A percentile compares a stretch with the other conserved stretches of the same genome.
Conservation (phyloP, 2,797 vertebrate genomes). For the Oreonectes daqikongensis region DNA sequence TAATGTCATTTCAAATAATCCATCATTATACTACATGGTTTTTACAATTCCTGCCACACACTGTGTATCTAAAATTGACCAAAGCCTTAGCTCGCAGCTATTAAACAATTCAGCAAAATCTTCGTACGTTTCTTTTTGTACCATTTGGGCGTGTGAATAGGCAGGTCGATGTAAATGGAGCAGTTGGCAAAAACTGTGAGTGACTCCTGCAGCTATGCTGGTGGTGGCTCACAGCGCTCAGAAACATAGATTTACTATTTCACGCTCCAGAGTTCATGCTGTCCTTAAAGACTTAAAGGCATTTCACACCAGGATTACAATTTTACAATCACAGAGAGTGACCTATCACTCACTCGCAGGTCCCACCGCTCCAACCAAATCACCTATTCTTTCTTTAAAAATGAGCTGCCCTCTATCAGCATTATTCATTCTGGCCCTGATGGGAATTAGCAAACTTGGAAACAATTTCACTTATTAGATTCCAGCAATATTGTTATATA, state of each 20-base stretch:
- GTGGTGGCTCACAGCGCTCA: slow-evolving; percentile 75
- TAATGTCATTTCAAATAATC: slow-evolving; percentile 5
- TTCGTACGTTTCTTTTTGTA: slow-evolving; percentile 21
- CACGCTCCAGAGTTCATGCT: slow-evolving; percentile 79
- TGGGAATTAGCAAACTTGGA: slow-evolving; percentile 47
- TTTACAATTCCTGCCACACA: neutral
- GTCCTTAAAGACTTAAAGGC: slow-evolving; percentile 78
- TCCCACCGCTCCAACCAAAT: slow-evolving; percentile 58
- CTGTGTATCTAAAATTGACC: neutral
- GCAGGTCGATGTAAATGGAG: slow-evolving; percentile 74
- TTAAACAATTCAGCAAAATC: slow-evolving; percentile 19
- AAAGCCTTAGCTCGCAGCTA: slow-evolving; percentile 17
- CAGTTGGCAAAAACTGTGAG: slow-evolving; percentile 71
- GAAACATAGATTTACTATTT: slow-evolving; percentile 83
- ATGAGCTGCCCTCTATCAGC: slow-evolving; percentile 50
- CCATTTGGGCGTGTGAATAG: slow-evolving; percentile 55
- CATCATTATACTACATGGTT: slow-evolving; percentile 9
- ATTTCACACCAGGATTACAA: slow-evolving; percentile 79
- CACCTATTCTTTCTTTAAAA: slow-evolving; percentile 58
- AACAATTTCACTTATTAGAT: slow-evolving; percentile 40
- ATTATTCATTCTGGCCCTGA: slow-evolving; percentile 50
- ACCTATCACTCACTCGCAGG: slow-evolving; percentile 68
- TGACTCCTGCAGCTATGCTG: slow-evolving; percentile 70
- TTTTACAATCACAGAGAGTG: slow-evolving; percentile 75
- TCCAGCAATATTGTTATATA: slow-evolving; percentile 34